Base-by-base conservation (phyloP, 2,797 vertebrate species). In the Xiphophorus birchmanni region DNA sequence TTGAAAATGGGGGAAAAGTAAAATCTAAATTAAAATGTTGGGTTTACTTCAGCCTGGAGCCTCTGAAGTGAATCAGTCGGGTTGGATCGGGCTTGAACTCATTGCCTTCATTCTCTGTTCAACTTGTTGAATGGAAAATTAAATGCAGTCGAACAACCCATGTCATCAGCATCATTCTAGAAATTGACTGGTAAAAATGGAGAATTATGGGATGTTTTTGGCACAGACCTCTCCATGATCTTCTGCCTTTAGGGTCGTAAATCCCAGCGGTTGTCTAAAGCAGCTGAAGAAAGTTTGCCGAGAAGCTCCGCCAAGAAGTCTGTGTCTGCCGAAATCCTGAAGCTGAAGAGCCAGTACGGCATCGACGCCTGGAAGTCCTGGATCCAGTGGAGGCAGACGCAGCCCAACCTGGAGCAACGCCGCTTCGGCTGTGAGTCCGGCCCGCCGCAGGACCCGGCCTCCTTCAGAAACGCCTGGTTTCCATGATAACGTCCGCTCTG, bases 331-430 rank as follows among this genome's bases (percentile, higher is more conserved):
- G 88, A 89, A 0, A 13, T 76, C 44, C 95, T 95, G 3, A 97
- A 95, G 78, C 93, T 99, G 0, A 97, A 98, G 88, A 97, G 97
- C 37, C 96, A 97, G 91, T 99, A 99, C 0, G 98, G 98, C 23
- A 95, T 99, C 0, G 97, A 98, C 0, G 97, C 98, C 73, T 99
- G 98, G 99, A 99, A 96, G 93, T 95, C 96, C 83, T 99, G 98
- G 98, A 96, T 99, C 89, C 96, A 96, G 32, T 98, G 97, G 97
- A 97, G 98, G 88, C 97, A 97, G 0, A 89, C 94, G 18, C 98
- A 97, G 89, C 96, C 97, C 75, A 94, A 98, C 26, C 87, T 97
- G 87, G 96, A 96, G 91, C 97, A 96, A 73, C 95, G 97, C 11
- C 97, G 97, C 79, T 95, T 97, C 80, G 95, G 96, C 85, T 96